Evolutionary conservation across 2,113 vertebrate species (phyloP).

Genomic region (Physeter macrocephalus): DNA sequence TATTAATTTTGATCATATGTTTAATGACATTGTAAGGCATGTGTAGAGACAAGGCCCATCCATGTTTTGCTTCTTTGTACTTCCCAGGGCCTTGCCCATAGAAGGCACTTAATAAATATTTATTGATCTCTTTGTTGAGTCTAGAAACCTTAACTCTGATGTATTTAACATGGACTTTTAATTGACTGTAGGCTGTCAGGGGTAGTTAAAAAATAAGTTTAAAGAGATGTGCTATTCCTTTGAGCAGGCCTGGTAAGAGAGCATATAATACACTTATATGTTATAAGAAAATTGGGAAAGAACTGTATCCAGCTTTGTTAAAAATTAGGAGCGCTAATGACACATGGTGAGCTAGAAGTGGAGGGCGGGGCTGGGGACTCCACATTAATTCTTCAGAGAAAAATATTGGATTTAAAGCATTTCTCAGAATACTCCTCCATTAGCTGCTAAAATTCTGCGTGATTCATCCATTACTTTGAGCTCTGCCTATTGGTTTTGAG

Average conservation of each 20-base stretch:
- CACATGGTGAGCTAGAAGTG: not conserved
- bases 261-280: not conserved
- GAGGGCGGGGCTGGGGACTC: not conserved
- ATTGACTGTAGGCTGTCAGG: not conserved
- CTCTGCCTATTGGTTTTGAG: not conserved
- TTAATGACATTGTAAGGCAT: not conserved
- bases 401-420: not conserved
- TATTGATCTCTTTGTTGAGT: slow-evolving; percentile 27
- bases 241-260: not conserved
- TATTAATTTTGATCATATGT: not conserved
- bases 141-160: slow-evolving; percentile 16
- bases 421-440: not conserved
- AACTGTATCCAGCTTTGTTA: slow-evolving; percentile 4
- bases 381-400: slow-evolving; percentile 16
- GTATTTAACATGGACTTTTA: not conserved
- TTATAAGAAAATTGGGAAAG: not conserved
- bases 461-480: not conserved
- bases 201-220: slow-evolving; percentile 7
- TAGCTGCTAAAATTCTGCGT: slow-evolving; percentile 29
- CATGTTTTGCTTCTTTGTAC: not conserved
- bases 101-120: not conserved
- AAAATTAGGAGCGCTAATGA: not conserved
- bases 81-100: not conserved
- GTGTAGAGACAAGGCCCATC: not conserved
- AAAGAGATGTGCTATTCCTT: not conserved